These are phyloP conservation scores for Verasper variegatus DNA, from an alignment of 2,113 vertebrate species.

Conservation along the genomic window DNA sequence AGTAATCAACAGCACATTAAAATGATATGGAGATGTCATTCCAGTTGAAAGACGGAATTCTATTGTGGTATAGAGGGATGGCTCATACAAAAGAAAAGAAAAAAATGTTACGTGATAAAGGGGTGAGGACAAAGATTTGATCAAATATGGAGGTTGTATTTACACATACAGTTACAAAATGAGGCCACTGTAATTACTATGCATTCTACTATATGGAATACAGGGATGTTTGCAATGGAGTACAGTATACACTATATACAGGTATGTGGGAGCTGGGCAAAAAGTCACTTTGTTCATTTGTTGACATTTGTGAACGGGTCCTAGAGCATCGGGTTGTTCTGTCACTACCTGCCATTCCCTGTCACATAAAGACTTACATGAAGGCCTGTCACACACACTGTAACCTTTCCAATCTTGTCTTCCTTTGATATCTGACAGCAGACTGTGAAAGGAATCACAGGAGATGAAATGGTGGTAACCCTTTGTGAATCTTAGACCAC, in stretches of 20 bases:
- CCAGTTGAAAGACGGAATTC: not conserved
- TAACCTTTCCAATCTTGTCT: not conserved
- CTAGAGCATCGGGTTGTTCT: not conserved
- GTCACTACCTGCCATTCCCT: not conserved
- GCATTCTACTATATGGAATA: not conserved
- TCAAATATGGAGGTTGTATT: not conserved
- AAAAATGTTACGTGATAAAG: not conserved
- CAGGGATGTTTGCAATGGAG: not conserved
- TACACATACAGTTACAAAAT: not conserved
- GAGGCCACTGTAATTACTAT: not conserved
- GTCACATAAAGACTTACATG: conserved; percentile 14
- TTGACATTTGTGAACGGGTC: conserved; percentile 18
- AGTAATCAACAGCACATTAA: no score
- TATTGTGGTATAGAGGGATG: no score
- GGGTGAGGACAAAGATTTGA: not conserved
- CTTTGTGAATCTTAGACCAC: not conserved
- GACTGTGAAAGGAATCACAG: not conserved
- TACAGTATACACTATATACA: not conserved
- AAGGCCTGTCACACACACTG: conserved; percentile 27
- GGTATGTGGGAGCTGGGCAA: not conserved
- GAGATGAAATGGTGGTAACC: not conserved
- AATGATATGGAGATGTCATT: no score
- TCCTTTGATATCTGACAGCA: conserved; percentile 1
- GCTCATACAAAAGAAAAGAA: not conserved
- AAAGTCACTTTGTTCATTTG: not conserved